phyloP scores from a whole-genome alignment of 2,113 vertebrate species.

The Alexandromys fortis region DNA sequence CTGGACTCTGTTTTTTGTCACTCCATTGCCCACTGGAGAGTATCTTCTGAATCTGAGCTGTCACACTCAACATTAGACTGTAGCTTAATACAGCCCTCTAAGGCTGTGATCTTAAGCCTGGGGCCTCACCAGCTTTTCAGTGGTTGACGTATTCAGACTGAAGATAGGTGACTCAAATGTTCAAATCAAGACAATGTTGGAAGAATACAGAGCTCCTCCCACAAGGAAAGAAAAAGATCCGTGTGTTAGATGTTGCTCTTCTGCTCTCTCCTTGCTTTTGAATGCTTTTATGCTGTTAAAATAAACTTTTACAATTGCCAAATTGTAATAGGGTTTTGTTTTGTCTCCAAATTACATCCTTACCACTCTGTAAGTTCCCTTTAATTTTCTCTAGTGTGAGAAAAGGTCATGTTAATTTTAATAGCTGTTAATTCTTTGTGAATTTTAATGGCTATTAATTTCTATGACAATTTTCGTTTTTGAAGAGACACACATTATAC shows the following conservation, averaged over 20 bases:
- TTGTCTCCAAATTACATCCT: background rate
- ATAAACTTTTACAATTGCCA: background rate
- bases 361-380: background rate
- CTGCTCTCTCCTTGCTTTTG: background rate
- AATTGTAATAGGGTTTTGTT: background rate
- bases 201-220: background rate
- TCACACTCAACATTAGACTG: background rate
- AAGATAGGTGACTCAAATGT: background rate
- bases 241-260: background rate
- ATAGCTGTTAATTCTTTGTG: background rate
- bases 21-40: background rate
- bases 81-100: background rate
- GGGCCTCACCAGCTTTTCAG: background rate
- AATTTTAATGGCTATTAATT: no score
- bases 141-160: background rate
- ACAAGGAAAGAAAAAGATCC: background rate
- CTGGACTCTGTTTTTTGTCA: background rate
- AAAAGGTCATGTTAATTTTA: background rate
- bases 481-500: background rate
- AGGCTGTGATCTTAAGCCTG: background rate
- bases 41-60: background rate
- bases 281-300: background rate
- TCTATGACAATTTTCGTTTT: background rate
- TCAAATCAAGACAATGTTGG: background rate
- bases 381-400: background rate